Evolutionary conservation across 2,113 vertebrate species (phyloP).

Genomic region (Sigmodon hispidus): DNA sequence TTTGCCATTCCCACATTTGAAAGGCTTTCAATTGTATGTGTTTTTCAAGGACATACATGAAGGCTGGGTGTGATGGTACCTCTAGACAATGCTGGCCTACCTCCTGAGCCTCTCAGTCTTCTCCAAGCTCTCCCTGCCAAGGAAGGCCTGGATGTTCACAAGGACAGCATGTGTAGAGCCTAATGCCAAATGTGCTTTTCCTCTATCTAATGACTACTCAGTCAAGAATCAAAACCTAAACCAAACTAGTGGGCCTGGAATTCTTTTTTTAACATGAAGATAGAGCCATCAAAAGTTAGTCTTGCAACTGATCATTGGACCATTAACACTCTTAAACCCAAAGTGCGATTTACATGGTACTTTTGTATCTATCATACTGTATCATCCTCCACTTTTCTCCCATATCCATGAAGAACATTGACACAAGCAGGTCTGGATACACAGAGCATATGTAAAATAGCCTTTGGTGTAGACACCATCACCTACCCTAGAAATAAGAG

Average conservation of each 20-base stretch:
- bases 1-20: constrained; percentile 22
- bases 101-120: neutral
- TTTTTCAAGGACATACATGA: neutral
- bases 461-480: neutral
- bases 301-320: neutral
- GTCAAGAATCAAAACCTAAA: neutral
- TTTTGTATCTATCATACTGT: neutral
- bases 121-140: neutral
- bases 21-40: constrained; percentile 39
- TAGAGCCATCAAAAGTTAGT: neutral
- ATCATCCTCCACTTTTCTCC: neutral
- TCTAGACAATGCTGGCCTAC: neutral
- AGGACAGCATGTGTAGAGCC: neutral
- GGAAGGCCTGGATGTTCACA: neutral
- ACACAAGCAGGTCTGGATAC: neutral
- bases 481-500: neutral
- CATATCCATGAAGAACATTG: neutral
- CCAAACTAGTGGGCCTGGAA: neutral
- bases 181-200: neutral
- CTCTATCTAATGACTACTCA: neutral
- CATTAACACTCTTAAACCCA: neutral
- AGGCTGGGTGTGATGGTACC: neutral
- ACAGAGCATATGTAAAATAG: neutral
- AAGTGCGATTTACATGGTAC: neutral
- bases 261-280: neutral